phyloP scores from a whole-genome alignment of 1,140 invertebrate species.

The Hormaphis cornu region DNA sequence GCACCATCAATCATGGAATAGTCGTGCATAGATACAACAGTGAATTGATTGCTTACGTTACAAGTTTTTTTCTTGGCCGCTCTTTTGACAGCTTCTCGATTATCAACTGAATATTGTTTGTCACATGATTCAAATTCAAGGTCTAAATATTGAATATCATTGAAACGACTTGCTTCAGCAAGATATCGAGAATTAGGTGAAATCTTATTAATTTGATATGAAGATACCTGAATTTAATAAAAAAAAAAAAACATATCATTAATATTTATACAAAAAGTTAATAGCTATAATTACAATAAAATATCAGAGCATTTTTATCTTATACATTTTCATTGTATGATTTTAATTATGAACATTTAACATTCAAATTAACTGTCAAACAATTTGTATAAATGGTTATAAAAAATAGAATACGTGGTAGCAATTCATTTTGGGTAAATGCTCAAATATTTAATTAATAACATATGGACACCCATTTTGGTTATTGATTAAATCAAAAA shows the following conservation, averaged over 20 bases:
- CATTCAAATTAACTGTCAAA: neutral
- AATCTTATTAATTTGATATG: slow-evolving; percentile 29
- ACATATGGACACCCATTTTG: too few species aligned
- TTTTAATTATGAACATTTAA: neutral
- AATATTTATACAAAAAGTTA: neutral
- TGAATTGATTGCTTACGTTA: slow-evolving; percentile 26
- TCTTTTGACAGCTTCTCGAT: neutral
- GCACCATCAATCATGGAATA: slow-evolving; percentile 29
- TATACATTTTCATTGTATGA: neutral
- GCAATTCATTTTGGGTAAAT: too few species aligned
- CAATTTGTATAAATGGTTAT: too few species aligned
- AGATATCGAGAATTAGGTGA: slow-evolving; percentile 13
- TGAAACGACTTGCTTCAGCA: slow-evolving; percentile 34
- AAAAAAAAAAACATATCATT: neutral
- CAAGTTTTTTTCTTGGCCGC: slow-evolving; percentile 3
- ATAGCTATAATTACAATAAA: neutral
- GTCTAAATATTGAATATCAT: slow-evolving; percentile 62
- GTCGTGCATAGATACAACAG: slow-evolving; percentile 10
- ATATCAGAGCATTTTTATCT: neutral
- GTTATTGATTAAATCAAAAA: too few species aligned
- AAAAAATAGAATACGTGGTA: too few species aligned
- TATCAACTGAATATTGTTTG: slow-evolving; percentile 14
- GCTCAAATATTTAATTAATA: too few species aligned
- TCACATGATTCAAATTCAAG: slow-evolving; percentile 52
- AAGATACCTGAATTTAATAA: slow-evolving; percentile 29